A percentile compares a stretch with the other conserved stretches of the same genome.
These are phyloP conservation scores for Hypolimnas misippus DNA, from an alignment of 2,888 invertebrate genomes.

Conservation along the genomic window DNA sequence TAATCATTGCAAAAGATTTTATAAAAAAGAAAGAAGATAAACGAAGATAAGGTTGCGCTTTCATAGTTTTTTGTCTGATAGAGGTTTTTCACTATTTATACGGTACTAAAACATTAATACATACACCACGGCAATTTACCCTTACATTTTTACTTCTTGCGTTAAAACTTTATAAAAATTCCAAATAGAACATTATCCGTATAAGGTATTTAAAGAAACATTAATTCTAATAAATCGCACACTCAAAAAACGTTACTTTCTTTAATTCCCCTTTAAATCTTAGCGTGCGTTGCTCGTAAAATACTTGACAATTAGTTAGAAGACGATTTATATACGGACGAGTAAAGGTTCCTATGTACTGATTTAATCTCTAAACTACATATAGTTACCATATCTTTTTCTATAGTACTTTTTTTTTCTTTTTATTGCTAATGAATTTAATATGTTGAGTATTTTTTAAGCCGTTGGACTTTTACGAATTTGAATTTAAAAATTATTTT, in stretches of 20 bases:
- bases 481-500: too few relatives aligned
- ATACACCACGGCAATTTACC: not conserved
- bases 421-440: not conserved
- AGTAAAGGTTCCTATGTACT: not conserved
- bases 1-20: too few relatives aligned
- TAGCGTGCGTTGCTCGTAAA: slow-evolving; percentile 68
- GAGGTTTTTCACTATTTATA: not conserved
- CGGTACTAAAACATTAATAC: not conserved
- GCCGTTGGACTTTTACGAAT: too few relatives aligned
- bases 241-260: slow-evolving; percentile 69
- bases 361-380: slow-evolving; percentile 10
- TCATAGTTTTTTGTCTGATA: too few relatives aligned
- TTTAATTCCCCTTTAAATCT: slow-evolving; percentile 70
- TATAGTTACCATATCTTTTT: not conserved
- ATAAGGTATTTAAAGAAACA: slow-evolving; percentile 64
- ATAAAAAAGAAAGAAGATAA: too few relatives aligned
- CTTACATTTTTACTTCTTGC: not conserved
- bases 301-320: slow-evolving; percentile 79
- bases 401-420: not conserved
- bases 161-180: slow-evolving; percentile 44
- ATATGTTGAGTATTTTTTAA: too few relatives aligned
- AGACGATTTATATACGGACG: slow-evolving; percentile 54
- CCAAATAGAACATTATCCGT: slow-evolving; percentile 53
- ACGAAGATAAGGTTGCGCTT: too few relatives aligned
- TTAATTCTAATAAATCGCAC: slow-evolving; percentile 68